A percentile compares a stretch with the other conserved stretches of the same genome.
These are phyloP conservation scores for Papilio glaucus DNA, from an alignment of 1,140 invertebrate genomes.

Conservation along the genomic window DNA sequence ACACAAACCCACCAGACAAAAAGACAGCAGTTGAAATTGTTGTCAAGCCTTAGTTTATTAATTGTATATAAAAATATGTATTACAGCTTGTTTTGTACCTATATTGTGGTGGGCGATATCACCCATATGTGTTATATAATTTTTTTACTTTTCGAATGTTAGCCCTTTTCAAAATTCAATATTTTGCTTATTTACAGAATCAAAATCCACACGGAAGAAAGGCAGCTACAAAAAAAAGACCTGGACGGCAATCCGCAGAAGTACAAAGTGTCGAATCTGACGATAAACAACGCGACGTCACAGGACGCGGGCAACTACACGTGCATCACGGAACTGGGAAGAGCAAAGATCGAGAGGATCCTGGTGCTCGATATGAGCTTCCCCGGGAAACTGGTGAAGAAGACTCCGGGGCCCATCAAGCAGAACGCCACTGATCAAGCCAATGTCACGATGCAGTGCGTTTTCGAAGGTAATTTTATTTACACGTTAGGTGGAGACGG, in stretches of 20 bases:
- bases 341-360: slow-evolving; percentile 46
- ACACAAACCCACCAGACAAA: not conserved
- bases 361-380: slow-evolving; percentile 63
- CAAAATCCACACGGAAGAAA: slow-evolving; percentile 51
- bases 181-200: slow-evolving; percentile 48
- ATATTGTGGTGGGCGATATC: not conserved
- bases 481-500: not conserved
- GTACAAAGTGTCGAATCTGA: slow-evolving; percentile 65
- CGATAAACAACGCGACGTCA: slow-evolving; percentile 79
- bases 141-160: too few relatives aligned
- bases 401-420: slow-evolving; percentile 55
- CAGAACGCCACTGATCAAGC: slow-evolving; percentile 58
- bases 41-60: too few relatives aligned
- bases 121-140: too few relatives aligned
- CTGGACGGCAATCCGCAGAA: slow-evolving; percentile 59
- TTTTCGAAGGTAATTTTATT: slow-evolving; percentile 70
- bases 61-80: too few relatives aligned
- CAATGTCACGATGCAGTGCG: slow-evolving; percentile 63
- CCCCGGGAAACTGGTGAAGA: slow-evolving; percentile 56
- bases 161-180: too few relatives aligned
- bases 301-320: slow-evolving; percentile 84
- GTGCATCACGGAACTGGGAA: slow-evolving; percentile 70
- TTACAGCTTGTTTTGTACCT: not conserved
- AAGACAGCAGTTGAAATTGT: not conserved
- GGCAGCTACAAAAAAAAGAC: slow-evolving; percentile 50